Evolutionary conservation across 2,113 vertebrate species (phyloP), one percentile per base, ranked within the genome.

Genomic region (Limanda limanda): DNA sequence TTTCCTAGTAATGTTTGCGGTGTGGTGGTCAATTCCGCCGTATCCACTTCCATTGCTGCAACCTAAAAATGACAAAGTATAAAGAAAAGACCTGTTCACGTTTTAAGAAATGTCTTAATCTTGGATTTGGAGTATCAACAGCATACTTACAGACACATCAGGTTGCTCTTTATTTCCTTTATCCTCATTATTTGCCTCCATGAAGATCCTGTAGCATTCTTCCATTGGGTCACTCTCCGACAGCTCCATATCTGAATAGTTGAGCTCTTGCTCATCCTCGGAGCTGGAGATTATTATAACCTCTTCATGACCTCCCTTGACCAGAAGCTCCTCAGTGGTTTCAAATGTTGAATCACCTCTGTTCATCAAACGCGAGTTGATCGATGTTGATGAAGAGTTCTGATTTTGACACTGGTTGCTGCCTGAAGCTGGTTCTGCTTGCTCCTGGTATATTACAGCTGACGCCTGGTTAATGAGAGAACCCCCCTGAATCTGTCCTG

Each of bases 161-260:
- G 69, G 13, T 20, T 63, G 56, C 55, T 86, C 48, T 4, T 76
- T 61, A 1, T 48, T 23, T 42, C 35, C 66, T 11, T 76, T 74
- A 0, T 57, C 35, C 17, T 86, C 56, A 1, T 78, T 14, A 40
- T 94, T 92, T 6, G 86, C 92, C 82, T 94, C 93, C 93, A 94
- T 92, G 78, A 96, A 96, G 88, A 95, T 95, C 68, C 70, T 83
- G 84, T 91, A 92, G 78, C 95, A 95, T 70, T 96, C 94, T 66
- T 96, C 94, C 86, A 93, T 85, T 2, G 94, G 87, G 74, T 95
- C 93, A 10, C 90, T 92, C 48, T 95, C 95, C 0, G 94, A 95
- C 27, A 94, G 25, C 4, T 94, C 94, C 31, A 93, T 5, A 4
- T 91, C 93, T 1, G 90, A 93, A 67, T 90, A 91, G 71, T 83